These are phyloP conservation scores for Tromatobia lineatoria DNA, from an alignment of 2,888 invertebrate species.

Conservation along the genomic window DNA sequence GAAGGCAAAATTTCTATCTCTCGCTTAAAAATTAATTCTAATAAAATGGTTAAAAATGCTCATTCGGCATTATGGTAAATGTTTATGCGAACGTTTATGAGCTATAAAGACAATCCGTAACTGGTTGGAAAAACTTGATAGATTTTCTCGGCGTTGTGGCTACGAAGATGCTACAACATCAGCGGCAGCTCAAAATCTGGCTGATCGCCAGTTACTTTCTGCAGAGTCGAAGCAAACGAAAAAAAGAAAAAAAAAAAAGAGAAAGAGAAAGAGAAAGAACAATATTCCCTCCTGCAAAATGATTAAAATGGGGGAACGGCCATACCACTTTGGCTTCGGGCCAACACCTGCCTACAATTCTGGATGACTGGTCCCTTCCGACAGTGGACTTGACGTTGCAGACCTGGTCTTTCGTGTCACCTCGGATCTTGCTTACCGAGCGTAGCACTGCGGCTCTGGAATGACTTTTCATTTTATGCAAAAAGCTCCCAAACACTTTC, in stretches of 20 bases:
- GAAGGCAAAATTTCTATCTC: not conserved
- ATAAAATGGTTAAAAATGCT: conserved; percentile 1
- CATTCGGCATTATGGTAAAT: not conserved
- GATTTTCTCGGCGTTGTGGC: not conserved
- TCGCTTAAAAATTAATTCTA: not conserved
- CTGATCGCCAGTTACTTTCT: conserved; percentile 38
- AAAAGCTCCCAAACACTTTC: conserved; percentile 11
- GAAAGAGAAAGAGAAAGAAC: no score
- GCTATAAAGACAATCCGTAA: conserved; percentile 4
- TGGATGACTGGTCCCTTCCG: conserved; percentile 15
- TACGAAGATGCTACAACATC: not conserved
- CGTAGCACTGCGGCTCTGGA: not conserved
- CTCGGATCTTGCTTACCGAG: not conserved
- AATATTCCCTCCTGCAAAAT: conserved; percentile 51
- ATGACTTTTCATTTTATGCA: conserved; percentile 30
- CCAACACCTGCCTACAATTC: conserved; percentile 63
- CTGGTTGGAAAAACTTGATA: not conserved
- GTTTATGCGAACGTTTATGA: conserved; percentile 23
- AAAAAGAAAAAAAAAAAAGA: conserved; percentile 4
- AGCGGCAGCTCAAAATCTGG: conserved; percentile 37
- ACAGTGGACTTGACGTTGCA: conserved; percentile 1
- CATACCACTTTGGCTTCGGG: conserved; percentile 53
- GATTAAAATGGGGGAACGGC: conserved; percentile 53
- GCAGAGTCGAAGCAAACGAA: not conserved
- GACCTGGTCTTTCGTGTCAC: conserved; percentile 22